phyloP scores from a whole-genome alignment of 2,888 invertebrate species.

The Strigamia transsilvanica region DNA sequence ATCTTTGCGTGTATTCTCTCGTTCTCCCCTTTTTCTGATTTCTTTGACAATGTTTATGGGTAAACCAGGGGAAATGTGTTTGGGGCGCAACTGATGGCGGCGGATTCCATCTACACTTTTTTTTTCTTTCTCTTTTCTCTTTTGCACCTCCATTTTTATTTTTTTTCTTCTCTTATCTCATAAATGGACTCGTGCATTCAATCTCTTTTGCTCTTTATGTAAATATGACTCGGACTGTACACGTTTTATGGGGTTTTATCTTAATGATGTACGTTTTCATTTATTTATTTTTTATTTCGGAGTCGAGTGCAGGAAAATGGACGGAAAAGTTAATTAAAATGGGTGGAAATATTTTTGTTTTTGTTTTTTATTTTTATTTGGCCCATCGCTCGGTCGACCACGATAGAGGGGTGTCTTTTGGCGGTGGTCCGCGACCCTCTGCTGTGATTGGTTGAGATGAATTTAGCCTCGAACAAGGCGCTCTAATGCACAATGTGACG shows the following conservation, averaged over 20 bases:
- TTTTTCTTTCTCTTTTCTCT: background rate
- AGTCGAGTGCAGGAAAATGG: too few species aligned
- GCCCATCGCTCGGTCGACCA: constrained; percentile 13
- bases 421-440: background rate
- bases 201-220: background rate
- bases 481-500: background rate
- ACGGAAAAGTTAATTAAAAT: background rate
- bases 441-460: background rate
- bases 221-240: background rate
- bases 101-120: constrained; percentile 4
- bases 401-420: constrained; percentile 20
- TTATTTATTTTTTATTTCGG: background rate
- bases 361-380: background rate
- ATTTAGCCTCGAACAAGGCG: constrained; percentile 3
- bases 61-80: constrained; percentile 42
- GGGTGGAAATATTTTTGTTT: background rate
- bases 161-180: background rate
- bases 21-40: background rate
- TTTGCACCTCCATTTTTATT: background rate
- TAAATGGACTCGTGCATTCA: constrained; percentile 11
- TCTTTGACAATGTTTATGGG: constrained; percentile 36
- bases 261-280: background rate
- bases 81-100: background rate
- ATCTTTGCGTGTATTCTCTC: constrained; percentile 9
- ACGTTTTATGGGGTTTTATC: background rate